These are phyloP conservation scores for Oxycera nigricornis DNA, from an alignment of 2,888 invertebrate species.

Conservation along the genomic window DNA sequence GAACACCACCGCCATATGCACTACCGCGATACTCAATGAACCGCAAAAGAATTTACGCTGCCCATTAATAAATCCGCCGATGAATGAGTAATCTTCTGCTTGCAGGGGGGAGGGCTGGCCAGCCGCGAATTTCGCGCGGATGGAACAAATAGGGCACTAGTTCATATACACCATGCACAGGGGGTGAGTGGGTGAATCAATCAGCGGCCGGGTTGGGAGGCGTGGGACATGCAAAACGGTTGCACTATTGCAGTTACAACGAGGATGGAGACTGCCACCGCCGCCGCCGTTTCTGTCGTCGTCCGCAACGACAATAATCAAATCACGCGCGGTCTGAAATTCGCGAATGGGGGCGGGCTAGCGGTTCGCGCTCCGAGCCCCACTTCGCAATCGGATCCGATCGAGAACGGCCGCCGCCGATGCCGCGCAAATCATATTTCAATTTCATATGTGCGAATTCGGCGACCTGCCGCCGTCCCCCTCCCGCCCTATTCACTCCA, in stretches of 20 bases:
- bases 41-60: conserved; percentile 3
- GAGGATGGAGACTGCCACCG: not conserved
- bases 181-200: too few relatives aligned
- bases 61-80: conserved; percentile 25
- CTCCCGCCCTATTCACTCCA: not conserved
- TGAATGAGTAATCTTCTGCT: conserved; percentile 21
- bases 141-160: too few relatives aligned
- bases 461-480: not conserved
- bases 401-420: conserved; percentile 7
- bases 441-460: not conserved
- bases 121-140: too few relatives aligned
- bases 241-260: not conserved
- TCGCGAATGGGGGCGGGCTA: conserved; percentile 17
- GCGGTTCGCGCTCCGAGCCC: not conserved
- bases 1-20: not conserved
- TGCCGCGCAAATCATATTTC: conserved; percentile 9
- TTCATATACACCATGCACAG: too few relatives aligned
- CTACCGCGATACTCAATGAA: conserved; percentile 10
- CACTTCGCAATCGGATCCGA: not conserved
- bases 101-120: not conserved
- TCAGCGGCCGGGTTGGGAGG: not conserved
- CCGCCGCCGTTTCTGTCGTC: not conserved
- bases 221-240: not conserved
- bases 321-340: conserved; percentile 21
- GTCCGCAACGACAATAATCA: not conserved